Conservation (phyloP, 2,797 vertebrate species). For the Dermochelys coriacea region DNA sequence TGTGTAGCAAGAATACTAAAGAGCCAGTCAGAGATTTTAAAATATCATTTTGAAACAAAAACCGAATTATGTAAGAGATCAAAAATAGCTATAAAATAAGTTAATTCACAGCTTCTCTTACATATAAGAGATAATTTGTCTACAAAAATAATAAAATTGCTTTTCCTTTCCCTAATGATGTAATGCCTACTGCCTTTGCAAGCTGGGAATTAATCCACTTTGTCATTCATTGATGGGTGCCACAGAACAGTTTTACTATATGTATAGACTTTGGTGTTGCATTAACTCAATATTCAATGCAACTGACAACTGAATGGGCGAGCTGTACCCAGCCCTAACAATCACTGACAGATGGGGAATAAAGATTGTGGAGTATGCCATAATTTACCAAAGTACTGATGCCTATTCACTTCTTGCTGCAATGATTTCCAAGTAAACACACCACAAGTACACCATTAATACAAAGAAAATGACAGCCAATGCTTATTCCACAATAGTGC, state of each 20-base stretch:
- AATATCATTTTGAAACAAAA: background rate
- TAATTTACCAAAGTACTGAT: conserved; percentile 62
- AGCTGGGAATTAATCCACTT: background rate
- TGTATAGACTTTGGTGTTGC: background rate
- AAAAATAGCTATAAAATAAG: background rate
- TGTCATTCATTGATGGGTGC: background rate
- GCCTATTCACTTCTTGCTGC: conserved; percentile 52
- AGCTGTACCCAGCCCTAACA: background rate
- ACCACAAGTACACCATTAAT: conserved; percentile 54
- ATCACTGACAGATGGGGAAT: conserved; percentile 30
- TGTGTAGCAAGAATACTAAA: background rate
- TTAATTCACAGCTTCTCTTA: background rate
- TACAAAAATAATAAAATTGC: background rate
- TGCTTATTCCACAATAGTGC: conserved; percentile 4
- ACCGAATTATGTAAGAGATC: conserved; percentile 5
- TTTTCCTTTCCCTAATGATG: background rate
- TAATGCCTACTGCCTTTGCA: background rate
- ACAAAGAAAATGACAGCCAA: conserved; percentile 55
- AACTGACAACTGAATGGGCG: conserved; percentile 41
- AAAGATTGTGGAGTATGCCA: conserved; percentile 37
- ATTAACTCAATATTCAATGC: conserved; percentile 22
- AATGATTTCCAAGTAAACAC: conserved; percentile 62
- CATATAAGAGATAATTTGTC: background rate
- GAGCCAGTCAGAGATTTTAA: background rate
- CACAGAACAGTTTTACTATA: background rate